These are phyloP conservation scores for Macaca fascicularis DNA, from an alignment of 2,113 vertebrate species.

Conservation along the genomic window DNA sequence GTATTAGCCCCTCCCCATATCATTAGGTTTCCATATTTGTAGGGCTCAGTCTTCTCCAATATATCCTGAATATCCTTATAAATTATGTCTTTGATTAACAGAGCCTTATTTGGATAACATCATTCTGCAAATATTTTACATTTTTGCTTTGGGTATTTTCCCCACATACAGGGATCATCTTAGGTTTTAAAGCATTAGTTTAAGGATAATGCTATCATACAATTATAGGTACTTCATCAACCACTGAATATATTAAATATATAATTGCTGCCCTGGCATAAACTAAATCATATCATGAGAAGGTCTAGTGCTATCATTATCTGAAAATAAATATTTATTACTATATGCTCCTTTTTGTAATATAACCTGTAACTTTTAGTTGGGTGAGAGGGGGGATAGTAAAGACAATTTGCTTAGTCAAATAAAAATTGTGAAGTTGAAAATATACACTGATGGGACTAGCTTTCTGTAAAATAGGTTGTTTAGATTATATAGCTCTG, in stretches of 20 bases:
- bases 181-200: neutral
- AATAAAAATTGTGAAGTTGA: neutral
- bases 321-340: constrained; percentile 27
- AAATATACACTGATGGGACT: neutral
- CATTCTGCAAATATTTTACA: neutral
- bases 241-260: neutral
- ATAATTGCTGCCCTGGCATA: neutral
- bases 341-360: neutral
- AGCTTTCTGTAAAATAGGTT: neutral
- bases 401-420: neutral
- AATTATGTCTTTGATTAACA: neutral
- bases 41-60: neutral
- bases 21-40: neutral
- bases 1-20: neutral
- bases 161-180: neutral
- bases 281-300: neutral
- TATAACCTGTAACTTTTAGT: neutral
- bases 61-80: neutral
- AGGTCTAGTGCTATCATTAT: neutral
- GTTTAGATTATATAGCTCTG: neutral
- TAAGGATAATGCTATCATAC: neutral
- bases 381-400: neutral
- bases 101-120: neutral
- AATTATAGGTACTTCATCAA: neutral
- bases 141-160: neutral